These are phyloP conservation scores for Patella ulyssiponensis DNA, from an alignment of 2,888 invertebrate species.

Conservation along the genomic window DNA sequence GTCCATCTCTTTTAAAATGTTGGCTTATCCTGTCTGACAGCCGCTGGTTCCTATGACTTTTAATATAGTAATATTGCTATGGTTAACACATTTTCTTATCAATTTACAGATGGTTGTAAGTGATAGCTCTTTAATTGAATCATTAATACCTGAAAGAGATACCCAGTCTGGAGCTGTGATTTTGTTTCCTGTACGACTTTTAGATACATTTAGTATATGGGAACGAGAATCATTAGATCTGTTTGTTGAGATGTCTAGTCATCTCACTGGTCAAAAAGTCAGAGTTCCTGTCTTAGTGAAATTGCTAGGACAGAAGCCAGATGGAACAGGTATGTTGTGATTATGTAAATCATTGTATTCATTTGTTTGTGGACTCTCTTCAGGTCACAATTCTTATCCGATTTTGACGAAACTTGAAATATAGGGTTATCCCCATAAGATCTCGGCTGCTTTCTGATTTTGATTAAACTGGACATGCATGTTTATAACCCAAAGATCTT, in stretches of 20 bases:
- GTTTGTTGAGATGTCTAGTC: conserved; percentile 54
- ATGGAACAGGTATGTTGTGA: conserved; percentile 46
- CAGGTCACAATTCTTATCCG: too few relatives aligned
- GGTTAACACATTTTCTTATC: conserved; percentile 4
- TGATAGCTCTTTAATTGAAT: conserved; percentile 59
- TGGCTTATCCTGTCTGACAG: too few relatives aligned
- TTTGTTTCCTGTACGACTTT: conserved; percentile 60
- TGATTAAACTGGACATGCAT: too few relatives aligned
- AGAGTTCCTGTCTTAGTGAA: conserved; percentile 59
- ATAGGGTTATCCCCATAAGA: too few relatives aligned
- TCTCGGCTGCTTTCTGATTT: too few relatives aligned
- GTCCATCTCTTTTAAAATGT: too few relatives aligned
- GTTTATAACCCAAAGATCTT: too few relatives aligned
- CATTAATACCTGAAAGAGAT: conserved; percentile 54
- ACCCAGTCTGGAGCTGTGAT: conserved; percentile 50
- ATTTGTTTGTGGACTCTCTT: too few relatives aligned
- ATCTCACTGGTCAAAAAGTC: conserved; percentile 61
- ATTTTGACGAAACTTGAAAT: too few relatives aligned
- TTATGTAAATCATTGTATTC: background rate
- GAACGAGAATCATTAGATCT: conserved; percentile 60
- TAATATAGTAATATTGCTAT: background rate
- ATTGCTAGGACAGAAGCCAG: conserved; percentile 61
- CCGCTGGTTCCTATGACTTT: background rate
- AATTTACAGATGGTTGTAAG: conserved; percentile 57
- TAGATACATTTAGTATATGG: conserved; percentile 58